Percentiles rank a stretch among this genome's conserved stretches.
Conservation (phyloP, 2,113 vertebrate species). For the Accipiter cooperii region DNA sequence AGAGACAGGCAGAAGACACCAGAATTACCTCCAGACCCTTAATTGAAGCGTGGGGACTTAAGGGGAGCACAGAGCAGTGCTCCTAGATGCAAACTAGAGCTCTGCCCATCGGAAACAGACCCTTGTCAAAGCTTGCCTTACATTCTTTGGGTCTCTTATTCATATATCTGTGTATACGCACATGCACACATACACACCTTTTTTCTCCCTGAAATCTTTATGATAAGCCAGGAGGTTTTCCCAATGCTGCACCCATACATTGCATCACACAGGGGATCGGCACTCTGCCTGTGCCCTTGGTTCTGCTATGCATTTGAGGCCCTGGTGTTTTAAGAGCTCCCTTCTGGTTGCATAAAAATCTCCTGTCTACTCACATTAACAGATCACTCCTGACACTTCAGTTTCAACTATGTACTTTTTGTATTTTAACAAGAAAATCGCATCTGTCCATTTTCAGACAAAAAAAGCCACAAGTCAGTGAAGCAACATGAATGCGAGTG, state of each 20-base stretch:
- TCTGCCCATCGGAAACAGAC: background rate
- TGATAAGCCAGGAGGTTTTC: background rate
- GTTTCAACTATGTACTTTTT: background rate
- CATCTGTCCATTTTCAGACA: background rate
- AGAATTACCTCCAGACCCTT: background rate
- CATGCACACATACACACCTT: rapidly evolving
- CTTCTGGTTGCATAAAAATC: background rate
- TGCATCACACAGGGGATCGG: background rate
- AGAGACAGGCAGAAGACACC: constrained; percentile 15
- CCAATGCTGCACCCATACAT: background rate
- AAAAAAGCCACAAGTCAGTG: background rate
- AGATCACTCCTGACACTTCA: background rate
- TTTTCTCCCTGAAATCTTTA: background rate
- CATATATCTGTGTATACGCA: rapidly evolving
- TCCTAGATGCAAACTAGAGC: background rate
- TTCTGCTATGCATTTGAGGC: background rate
- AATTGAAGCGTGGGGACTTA: background rate
- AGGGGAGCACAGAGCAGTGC: background rate
- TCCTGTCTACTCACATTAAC: background rate
- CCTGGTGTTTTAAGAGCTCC: background rate
- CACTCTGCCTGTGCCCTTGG: background rate
- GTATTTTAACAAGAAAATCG: background rate
- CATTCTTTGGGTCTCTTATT: background rate
- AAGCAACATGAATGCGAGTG: background rate
- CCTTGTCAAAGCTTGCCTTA: background rate